Conservation (phyloP, 2,888 invertebrate species). For the Sussaba pulchella region DNA sequence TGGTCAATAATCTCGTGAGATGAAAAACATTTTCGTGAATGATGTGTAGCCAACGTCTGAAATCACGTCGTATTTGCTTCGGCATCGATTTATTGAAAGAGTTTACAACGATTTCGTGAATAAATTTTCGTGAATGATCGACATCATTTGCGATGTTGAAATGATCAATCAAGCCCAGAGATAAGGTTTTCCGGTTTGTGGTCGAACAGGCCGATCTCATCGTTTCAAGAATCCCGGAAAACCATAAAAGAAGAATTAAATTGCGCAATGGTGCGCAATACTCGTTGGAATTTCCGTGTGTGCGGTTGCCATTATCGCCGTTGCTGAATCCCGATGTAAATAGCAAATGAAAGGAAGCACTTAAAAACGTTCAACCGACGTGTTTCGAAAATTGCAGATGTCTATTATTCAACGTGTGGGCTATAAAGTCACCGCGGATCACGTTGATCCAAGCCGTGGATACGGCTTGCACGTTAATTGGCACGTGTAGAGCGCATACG, state of each 20-base stretch:
- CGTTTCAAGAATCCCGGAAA: neutral
- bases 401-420: slow-evolving; percentile 49
- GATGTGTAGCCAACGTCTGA: too few species aligned
- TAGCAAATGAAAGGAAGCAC: slow-evolving; percentile 48
- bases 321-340: neutral
- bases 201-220: neutral
- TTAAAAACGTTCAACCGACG: slow-evolving; percentile 20
- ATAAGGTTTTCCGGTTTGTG: neutral
- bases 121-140: neutral
- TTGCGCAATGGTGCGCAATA: slow-evolving; percentile 12
- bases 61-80: too few species aligned
- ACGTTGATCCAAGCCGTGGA: too few species aligned
- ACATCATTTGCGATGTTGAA: neutral
- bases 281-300: slow-evolving; percentile 37
- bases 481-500: too few species aligned
- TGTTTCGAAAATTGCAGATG: slow-evolving; percentile 39
- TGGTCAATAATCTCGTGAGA: neutral
- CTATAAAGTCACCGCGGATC: slow-evolving; percentile 5
- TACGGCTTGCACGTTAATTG: too few species aligned
- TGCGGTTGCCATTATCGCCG: slow-evolving; percentile 9
- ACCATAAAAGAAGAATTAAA: neutral
- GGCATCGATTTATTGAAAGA: too few species aligned
- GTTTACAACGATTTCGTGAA: too few species aligned
- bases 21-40: too few species aligned
- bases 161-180: neutral